phyloP scores from a whole-genome alignment of 2,113 vertebrate genomes.

The Platysteira castanea region DNA sequence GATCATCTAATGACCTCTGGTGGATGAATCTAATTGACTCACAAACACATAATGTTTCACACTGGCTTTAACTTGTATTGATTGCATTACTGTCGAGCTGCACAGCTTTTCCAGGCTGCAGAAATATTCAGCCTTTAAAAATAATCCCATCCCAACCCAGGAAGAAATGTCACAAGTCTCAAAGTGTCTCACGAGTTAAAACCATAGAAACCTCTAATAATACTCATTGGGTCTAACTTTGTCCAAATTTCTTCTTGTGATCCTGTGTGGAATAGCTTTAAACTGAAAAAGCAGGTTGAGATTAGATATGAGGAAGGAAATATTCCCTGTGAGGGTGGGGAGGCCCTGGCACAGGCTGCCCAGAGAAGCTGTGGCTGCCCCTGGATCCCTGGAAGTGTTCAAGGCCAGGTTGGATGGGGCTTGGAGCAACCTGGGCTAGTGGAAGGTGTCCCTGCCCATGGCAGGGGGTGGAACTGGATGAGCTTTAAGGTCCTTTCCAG shows the following conservation, averaged over 20 bases:
- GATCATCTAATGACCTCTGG: conserved; percentile 72
- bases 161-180: neutral
- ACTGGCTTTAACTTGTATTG: neutral
- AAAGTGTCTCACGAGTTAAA: neutral
- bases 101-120: neutral
- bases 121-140: neutral
- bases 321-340: fast-evolving
- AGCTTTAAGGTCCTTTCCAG: neutral
- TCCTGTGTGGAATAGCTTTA: neutral
- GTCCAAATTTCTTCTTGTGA: neutral
- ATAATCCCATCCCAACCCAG: neutral
- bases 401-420: fast-evolving
- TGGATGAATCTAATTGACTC: conserved; percentile 69
- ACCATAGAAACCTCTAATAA: neutral
- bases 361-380: neutral
- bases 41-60: conserved; percentile 40
- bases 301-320: neutral
- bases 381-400: neutral
- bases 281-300: neutral
- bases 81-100: neutral
- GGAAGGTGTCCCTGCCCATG: neutral
- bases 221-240: neutral
- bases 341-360: neutral
- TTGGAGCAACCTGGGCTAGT: fast-evolving
- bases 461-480: fast-evolving